phyloP scores from a whole-genome alignment of 2,888 invertebrate genomes.

The Cantharis nigra region DNA sequence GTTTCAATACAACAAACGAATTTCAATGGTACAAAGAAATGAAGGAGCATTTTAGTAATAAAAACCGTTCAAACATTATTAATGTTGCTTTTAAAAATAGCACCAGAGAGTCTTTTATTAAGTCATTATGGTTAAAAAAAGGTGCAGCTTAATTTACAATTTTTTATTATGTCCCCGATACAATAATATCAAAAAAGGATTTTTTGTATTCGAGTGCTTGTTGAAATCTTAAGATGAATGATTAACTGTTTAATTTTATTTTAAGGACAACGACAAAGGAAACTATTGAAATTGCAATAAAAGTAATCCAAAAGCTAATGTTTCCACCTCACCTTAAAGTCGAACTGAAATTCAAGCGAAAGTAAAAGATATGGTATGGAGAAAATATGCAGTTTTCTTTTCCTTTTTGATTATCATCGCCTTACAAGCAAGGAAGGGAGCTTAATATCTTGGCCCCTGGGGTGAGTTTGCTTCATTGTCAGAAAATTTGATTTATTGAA shows the following conservation, averaged over 20 bases:
- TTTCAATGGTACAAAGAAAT: conserved; percentile 12
- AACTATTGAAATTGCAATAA: not conserved
- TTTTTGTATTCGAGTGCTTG: not conserved
- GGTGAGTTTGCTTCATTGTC: not conserved
- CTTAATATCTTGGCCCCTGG: not conserved
- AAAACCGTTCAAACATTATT: conserved; percentile 3
- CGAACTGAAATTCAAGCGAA: not conserved
- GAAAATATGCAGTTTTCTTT: not conserved
- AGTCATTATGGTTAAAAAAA: not conserved
- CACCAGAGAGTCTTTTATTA: not conserved
- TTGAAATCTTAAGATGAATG: not conserved
- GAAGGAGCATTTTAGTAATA: conserved; percentile 14
- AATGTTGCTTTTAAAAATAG: not conserved
- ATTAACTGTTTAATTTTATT: not conserved
- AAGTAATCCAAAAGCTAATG: not conserved
- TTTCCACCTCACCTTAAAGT: not conserved
- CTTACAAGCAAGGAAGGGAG: not conserved
- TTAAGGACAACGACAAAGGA: not conserved
- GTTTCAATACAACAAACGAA: conserved; percentile 11
- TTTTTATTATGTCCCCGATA: not conserved
- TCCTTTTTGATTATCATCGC: not conserved
- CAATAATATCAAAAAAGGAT: not conserved
- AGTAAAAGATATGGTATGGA: not conserved
- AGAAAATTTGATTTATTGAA: not conserved
- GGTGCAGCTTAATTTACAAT: not conserved